Evolutionary conservation across 2,797 vertebrate species (phyloP).

Genomic region (Cryptoprocta ferox): DNA sequence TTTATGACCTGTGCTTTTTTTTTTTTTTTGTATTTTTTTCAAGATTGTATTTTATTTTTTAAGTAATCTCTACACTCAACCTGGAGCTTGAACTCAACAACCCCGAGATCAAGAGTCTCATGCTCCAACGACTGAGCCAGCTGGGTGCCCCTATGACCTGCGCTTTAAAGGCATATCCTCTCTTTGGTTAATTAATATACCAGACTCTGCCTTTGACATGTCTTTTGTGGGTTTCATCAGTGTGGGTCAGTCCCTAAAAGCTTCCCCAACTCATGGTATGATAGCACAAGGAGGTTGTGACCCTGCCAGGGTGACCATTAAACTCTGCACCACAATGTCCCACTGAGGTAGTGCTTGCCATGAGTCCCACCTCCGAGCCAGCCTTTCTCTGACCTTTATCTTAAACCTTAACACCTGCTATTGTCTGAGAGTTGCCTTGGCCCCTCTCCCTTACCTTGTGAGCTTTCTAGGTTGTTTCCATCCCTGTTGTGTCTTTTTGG

Average conservation of each 20-base stretch:
- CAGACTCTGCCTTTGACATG: background rate
- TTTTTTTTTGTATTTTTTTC: background rate
- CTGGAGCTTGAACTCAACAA: background rate
- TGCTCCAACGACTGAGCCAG: background rate
- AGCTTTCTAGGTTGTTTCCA: slow-evolving; percentile 23
- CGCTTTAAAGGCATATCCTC: background rate
- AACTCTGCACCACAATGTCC: background rate
- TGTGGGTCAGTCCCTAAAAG: background rate
- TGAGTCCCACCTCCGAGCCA: background rate
- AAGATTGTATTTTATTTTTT: background rate
- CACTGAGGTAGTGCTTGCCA: background rate
- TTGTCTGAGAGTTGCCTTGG: background rate
- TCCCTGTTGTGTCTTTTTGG: background rate
- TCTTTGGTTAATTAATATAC: background rate
- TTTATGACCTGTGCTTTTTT: background rate
- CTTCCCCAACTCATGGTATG: background rate
- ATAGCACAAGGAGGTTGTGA: background rate
- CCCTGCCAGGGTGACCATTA: background rate
- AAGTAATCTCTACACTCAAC: background rate
- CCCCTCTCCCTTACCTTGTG: background rate
- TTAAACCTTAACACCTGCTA: background rate
- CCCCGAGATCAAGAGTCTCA: background rate
- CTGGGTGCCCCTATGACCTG: background rate
- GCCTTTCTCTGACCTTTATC: background rate
- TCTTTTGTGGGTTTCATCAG: slow-evolving; percentile 21